Evolutionary conservation across 2,113 vertebrate genomes (phyloP), one percentile per base, ranked within the genome.

Genomic region (Solea senegalensis): DNA sequence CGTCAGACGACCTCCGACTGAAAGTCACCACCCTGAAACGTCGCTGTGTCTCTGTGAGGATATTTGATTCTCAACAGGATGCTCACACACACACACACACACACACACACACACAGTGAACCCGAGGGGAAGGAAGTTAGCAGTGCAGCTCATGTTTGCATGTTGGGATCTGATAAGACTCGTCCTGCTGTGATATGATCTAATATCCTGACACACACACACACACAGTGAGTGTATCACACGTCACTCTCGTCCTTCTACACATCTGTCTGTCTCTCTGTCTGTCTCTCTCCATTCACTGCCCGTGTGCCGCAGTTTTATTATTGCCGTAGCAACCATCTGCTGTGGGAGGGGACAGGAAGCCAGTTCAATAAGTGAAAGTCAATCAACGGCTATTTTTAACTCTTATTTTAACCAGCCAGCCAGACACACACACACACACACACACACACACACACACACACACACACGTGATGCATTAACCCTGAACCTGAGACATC

Each of bases 91-190:
- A 41, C 40, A 54, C 70, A 41, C 40, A 54, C 70, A 58, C 62
- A 58, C 63, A 68, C 68, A 41, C 56, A 67, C 62, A 63, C 61
- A 70, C 43, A 62, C 1, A 74, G 1, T 2, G 0, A 26, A 43
- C 15, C 59, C 14, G 52, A 69, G 66, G 70, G 65, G 56, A 62
- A 82, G 79, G 83, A 86, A 76, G 65, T 77, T 45, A 72, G 40
- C 64, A 72, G 76, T 44, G 39, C 6, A 80, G 80, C 65, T 79
- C 63, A 54, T 74, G 82, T 86, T 86, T 85, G 82, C 80, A 85
- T 86, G 77, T 68, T 81, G 68, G 46, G 63, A 89, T 86, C 84
- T 64, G 87, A 89, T 86, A 81, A 65, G 70, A 68, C 55, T 76
- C 26, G 13, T 65, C 80, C 82, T 76, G 58, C 75, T 69, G 71